phyloP scores from a whole-genome alignment of 2,888 invertebrate genomes.

The Ferrisia virgata region DNA sequence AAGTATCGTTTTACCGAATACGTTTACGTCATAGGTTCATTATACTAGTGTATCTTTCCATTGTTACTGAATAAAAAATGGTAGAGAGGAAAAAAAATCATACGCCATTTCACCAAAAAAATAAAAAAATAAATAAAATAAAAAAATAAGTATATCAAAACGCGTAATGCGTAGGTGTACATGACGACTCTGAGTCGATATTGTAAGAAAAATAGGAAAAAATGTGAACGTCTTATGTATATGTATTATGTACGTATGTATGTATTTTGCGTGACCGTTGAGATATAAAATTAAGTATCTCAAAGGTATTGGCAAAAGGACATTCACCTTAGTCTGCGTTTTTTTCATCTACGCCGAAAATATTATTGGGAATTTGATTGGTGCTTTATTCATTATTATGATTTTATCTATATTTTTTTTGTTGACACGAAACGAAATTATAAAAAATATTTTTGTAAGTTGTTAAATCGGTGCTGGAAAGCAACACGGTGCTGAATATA shows the following conservation, averaged over 20 bases:
- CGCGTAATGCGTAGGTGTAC: neutral
- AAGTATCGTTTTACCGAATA: slow-evolving; percentile 7
- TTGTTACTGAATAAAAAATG: neutral
- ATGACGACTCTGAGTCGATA: neutral
- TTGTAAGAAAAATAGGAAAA: slow-evolving; percentile 12
- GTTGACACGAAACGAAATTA: neutral
- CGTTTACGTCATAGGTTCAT: slow-evolving; percentile 14
- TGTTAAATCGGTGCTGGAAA: slow-evolving; percentile 26
- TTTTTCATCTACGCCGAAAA: neutral
- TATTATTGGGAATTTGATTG: neutral
- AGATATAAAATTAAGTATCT: slow-evolving; percentile 9
- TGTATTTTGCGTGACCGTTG: neutral
- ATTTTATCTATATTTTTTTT: neutral
- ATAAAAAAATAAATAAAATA: neutral
- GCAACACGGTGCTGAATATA: neutral
- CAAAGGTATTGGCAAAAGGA: neutral
- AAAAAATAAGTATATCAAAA: neutral
- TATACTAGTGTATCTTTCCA: neutral
- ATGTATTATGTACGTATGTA: too few species aligned
- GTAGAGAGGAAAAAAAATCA: slow-evolving; percentile 18
- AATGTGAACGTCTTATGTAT: neutral
- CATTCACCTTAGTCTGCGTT: slow-evolving; percentile 19
- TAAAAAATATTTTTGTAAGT: neutral
- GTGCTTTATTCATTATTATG: neutral
- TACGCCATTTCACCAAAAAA: neutral